Evolutionary conservation across 1,140 invertebrate species (phyloP), one percentile per base, ranked within the genome.

Genomic region (Microplitis mediator): DNA sequence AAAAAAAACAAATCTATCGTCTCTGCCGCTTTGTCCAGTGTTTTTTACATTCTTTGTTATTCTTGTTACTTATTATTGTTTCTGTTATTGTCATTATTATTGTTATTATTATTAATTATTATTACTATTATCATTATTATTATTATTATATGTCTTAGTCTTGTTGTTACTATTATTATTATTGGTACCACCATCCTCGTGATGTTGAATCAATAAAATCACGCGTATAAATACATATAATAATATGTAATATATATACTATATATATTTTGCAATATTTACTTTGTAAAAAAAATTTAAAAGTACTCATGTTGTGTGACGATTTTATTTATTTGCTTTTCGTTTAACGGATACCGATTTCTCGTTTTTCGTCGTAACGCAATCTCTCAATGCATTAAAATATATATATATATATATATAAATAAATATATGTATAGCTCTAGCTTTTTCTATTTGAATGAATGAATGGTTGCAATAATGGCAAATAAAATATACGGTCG

Each of bases 381-480:
- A 69, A 13, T 62, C 23, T 61, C 56, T 45, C 36, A 71, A 62
- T 69, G 14, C 61, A 39, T 63, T 35, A n/a, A 63, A 31, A 31
- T 34, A 39, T 14, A 23, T 1, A 23, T 23, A 23, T 23, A 23
- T 23, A 23, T 23, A 23, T 23, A 23, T 23, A 23, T 23, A 23
- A 23, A 23, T 23, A 23, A 23, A 23, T 23, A 23, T 23, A 23
- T 63, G 36, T 63, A 63, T 61, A 69, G n/a, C 51, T 54, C 39
- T 68, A 71, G 60, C 58, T 71, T 71, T 71, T 71, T 71, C 61
- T 71, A 71, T 63, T 60, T 36, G 69, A 63, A 60, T 71, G 68
- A 69, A 69, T 69, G 69, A 71, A 51, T 23, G 69, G 14, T 71
- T 62, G 69, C 60, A 71, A 63, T 45, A 70, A 71, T 16, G 36